Base-by-base conservation (phyloP, 2,113 vertebrate species). In the Cygnus buccinator region DNA sequence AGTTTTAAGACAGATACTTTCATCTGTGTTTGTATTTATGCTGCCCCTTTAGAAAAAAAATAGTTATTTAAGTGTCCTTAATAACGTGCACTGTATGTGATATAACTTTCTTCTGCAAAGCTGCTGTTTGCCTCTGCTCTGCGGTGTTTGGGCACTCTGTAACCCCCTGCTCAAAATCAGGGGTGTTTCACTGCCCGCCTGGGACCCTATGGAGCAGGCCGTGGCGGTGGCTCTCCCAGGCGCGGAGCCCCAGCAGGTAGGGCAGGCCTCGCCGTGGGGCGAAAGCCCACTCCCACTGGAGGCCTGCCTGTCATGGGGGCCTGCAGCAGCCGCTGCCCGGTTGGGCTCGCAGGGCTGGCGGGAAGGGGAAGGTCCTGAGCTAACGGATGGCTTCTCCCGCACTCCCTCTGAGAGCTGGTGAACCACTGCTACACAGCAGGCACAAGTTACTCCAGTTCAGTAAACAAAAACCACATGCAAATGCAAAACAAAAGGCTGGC, bases 1-100 rank as follows among this genome's bases (percentile, higher is more conserved):
- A 93, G 71, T 96, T 97, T 92, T 50, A 83, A 90, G 90, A 94
- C 89, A 86, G 70, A 7, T 90, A 95, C 96, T 97, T 96, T 92
- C 94, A 93, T 94, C 68, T 44, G 5, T 72, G 93, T 86, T 91
- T 65, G 43, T 84, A 85, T 97, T 97, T 97, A 44, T 57, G 58
- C 26, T 83, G 31, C 28, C 9, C 44, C 73, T 76, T 86, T 84
- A 87, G 76, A 91, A 70, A 71, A 48, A 26, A 25, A 11, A 3
- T 2, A 20, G 14, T 55, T 79, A 39, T 66, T 76, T 70, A 83
- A 80, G 22, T 35, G 44, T 35, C 21, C 35, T 46, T 48, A 33
- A 0, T 66, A 65, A 6, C 0, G 25, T 62, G 44, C 72, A 57
- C 25, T 6, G 5, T 58, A 0, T 3, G 25, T 7, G 25, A 6